Percentiles rank a stretch among this genome's conserved stretches.
Evolutionary conservation across 1,140 invertebrate species (phyloP).

Genomic region (Drosophila murphyi): DNA sequence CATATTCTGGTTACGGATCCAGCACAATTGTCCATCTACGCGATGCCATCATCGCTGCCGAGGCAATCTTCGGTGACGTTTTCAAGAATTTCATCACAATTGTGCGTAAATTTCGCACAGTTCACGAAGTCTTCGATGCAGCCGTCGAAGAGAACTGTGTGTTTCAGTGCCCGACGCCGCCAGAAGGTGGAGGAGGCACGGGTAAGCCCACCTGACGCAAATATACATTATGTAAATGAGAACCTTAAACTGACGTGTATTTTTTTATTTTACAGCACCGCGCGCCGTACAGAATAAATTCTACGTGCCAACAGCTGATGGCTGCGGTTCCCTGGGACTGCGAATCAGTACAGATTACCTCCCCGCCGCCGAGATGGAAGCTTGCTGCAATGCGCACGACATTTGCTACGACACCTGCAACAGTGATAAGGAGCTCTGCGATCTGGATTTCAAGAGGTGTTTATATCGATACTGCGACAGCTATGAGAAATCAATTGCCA

Average conservation of each 20-base stretch:
- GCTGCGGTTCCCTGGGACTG: slow-evolving; percentile 92
- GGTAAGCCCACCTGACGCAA: slow-evolving; percentile 54
- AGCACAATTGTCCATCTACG: slow-evolving; percentile 89
- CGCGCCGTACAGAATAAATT: slow-evolving; percentile 89
- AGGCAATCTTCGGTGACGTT: slow-evolving; percentile 90
- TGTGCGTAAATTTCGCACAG: slow-evolving; percentile 89
- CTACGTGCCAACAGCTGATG: slow-evolving; percentile 90
- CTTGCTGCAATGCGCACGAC: slow-evolving; percentile 94
- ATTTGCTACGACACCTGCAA: slow-evolving; percentile 96
- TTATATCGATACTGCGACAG: slow-evolving; percentile 92
- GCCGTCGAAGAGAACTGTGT: slow-evolving; percentile 93
- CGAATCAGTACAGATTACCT: slow-evolving; percentile 91
- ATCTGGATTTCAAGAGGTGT: slow-evolving; percentile 93
- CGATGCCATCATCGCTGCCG: slow-evolving; percentile 91
- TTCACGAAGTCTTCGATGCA: slow-evolving; percentile 93
- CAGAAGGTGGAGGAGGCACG: slow-evolving; percentile 85
- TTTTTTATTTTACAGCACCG: slow-evolving; percentile 86
- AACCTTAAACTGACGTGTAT: slow-evolving; percentile 33
- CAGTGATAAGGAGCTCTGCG: slow-evolving; percentile 93
- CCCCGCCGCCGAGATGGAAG: slow-evolving; percentile 91
- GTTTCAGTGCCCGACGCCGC: slow-evolving; percentile 89
- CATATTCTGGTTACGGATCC: slow-evolving; percentile 92
- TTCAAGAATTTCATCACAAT: slow-evolving; percentile 91
- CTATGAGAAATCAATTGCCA: slow-evolving; percentile 87
- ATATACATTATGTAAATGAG: slow-evolving; percentile 60